Percentiles rank a stretch among this genome's conserved stretches.
Evolutionary conservation across 2,797 vertebrate species (phyloP).

Genomic region (Darevskia mixta): DNA sequence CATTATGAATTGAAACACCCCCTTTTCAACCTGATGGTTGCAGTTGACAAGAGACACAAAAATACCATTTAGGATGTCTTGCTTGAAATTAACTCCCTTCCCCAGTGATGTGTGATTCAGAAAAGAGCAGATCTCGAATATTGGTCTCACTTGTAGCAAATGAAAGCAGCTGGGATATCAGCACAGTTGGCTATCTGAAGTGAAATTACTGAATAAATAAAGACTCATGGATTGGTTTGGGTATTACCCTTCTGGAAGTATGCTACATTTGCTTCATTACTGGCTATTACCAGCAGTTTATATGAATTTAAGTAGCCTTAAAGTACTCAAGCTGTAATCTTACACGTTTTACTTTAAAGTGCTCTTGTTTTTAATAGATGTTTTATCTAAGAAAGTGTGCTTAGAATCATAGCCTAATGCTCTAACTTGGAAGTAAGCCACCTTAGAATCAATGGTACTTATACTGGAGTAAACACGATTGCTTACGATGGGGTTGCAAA

Average conservation of each 20-base stretch:
- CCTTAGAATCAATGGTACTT: neutral
- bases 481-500: neutral
- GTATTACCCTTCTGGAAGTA: neutral
- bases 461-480: neutral
- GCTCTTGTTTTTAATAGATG: neutral
- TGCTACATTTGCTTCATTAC: neutral
- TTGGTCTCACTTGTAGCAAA: neutral
- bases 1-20: neutral
- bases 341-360: neutral
- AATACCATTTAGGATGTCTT: neutral
- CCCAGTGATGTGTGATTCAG: constrained; percentile 2
- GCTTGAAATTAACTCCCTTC: neutral
- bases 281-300: neutral
- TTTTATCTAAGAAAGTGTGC: neutral
- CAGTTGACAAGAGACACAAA: neutral
- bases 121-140: neutral
- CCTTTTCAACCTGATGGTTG: neutral
- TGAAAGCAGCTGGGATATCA: neutral
- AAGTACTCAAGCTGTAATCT: neutral
- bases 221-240: neutral
- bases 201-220: neutral
- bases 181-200: neutral
- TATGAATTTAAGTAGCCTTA: neutral
- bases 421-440: neutral
- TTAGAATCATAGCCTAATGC: neutral